Evolutionary conservation across 2,888 invertebrate species (phyloP).

Genomic region (Thymelicus acteon): DNA sequence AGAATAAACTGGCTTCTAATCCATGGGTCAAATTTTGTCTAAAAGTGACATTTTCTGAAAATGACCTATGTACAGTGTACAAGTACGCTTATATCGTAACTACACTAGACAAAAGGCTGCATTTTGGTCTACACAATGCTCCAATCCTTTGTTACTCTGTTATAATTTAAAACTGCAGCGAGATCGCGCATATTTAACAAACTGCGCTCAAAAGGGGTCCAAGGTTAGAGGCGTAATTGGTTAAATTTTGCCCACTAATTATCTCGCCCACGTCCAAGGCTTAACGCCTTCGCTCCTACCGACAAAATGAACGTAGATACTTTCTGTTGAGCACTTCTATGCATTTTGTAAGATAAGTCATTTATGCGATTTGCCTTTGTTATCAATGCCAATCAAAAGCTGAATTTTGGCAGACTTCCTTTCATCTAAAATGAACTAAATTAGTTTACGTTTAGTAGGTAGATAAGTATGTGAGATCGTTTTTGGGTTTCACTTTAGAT

Average conservation of each 20-base stretch:
- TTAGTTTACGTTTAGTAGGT: too few relatives aligned
- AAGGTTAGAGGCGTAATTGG: conserved; percentile 35
- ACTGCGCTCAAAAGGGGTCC: conserved; percentile 23
- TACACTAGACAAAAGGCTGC: not conserved
- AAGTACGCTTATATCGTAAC: not conserved
- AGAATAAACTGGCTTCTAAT: too few relatives aligned
- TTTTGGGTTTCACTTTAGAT: too few relatives aligned
- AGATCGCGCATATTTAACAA: conserved; percentile 30
- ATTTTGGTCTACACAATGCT: not conserved
- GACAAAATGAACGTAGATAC: conserved; percentile 23
- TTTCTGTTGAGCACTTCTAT: conserved; percentile 18
- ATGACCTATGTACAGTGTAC: too few relatives aligned
- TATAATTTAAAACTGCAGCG: conserved; percentile 6
- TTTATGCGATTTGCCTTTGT: not conserved
- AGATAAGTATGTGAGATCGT: too few relatives aligned
- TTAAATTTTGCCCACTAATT: conserved; percentile 39
- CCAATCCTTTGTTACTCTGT: not conserved
- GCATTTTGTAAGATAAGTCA: not conserved
- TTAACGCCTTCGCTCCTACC: conserved; percentile 25
- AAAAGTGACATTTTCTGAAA: too few relatives aligned
- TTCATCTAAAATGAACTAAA: too few relatives aligned
- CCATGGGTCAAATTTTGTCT: too few relatives aligned
- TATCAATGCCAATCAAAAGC: not conserved
- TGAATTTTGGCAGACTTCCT: too few relatives aligned
- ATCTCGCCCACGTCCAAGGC: conserved; percentile 35